Evolutionary conservation across 2,797 vertebrate species (phyloP), one percentile per base, ranked within the genome.

Genomic region (Zenarchopterus dispar): DNA sequence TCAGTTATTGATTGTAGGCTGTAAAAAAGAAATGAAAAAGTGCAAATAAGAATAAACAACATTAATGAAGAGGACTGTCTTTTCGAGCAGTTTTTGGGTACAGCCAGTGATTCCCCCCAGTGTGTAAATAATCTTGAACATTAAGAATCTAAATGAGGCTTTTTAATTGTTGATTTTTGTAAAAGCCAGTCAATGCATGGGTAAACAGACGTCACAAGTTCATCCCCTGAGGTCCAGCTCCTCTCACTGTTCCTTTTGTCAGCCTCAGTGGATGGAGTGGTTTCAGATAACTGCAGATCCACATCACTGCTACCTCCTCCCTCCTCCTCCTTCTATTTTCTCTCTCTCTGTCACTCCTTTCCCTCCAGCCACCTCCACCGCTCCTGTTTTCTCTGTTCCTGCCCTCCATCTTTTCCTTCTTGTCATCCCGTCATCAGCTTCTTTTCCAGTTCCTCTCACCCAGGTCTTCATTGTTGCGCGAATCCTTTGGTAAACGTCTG

Each of bases 161-260:
- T 80, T 85, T 84, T 84, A 84, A 83, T 85, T 84, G 84, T 89
- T 81, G 62, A 78, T 89, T 88, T 80, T 78, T 87, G 81, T 80
- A 72, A 85, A 88, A 84, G 80, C 69, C 62, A 54, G 74, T 78
- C 47, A 47, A 45, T 75, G 80, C 80, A 75, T 62, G 78, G 62
- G 45, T 80, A 85, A 86, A 84, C 78, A 82, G 51, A 84, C 59
- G 51, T 84, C 85, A 86, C 72, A 10, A 15, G 60, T 70, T 46
- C n/a, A 54, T 85, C 71, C 65, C 75, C 45, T 0, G 61, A 53
- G 80, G 26, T 72, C 75, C 24, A 6, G 44, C 63, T 71, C 56
- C 64, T 52, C 56, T 17, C 10, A 18, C 10, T 21, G 9, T 33
- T 22, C n/a, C 41, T 10, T 54, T 19, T 56, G 23, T 48, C 17